phyloP scores from a whole-genome alignment of 2,113 vertebrate species.

The Semnornis frantzii region DNA sequence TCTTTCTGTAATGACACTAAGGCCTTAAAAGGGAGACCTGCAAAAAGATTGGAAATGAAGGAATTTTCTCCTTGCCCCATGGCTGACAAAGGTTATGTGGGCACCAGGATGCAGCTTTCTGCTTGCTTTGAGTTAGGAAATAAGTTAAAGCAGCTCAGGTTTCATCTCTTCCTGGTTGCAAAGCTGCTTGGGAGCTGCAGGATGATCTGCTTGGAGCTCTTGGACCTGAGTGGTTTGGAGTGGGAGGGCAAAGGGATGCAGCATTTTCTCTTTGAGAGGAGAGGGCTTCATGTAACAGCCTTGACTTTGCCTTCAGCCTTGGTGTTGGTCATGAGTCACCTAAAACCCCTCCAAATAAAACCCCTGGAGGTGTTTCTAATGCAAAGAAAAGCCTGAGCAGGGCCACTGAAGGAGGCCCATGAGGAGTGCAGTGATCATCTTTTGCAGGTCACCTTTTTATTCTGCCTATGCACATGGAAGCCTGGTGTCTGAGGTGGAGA shows the following conservation, averaged over 20 bases:
- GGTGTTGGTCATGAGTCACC: not conserved
- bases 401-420: not conserved
- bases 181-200: not conserved
- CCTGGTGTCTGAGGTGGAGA: not conserved
- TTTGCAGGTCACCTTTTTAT: constrained; percentile 50
- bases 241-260: not conserved
- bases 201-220: not conserved
- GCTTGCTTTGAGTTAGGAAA: not conserved
- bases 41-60: constrained; percentile 5
- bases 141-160: too few relatives aligned
- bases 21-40: constrained; percentile 64
- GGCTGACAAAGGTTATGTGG: not conserved
- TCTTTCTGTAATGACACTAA: not conserved
- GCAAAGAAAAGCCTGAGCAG: not conserved
- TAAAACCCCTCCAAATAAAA: not conserved
- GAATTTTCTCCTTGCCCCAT: not conserved
- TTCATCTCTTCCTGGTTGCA: not conserved
- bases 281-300: not conserved
- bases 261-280: not conserved
- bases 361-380: not conserved
- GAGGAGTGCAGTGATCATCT: not conserved
- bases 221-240: accelerated
- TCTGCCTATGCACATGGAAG: accelerated
- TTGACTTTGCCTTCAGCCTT: not conserved
- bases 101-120: not conserved